phyloP scores from a whole-genome alignment of 2,113 vertebrate genomes.

The Pedetes capensis region DNA sequence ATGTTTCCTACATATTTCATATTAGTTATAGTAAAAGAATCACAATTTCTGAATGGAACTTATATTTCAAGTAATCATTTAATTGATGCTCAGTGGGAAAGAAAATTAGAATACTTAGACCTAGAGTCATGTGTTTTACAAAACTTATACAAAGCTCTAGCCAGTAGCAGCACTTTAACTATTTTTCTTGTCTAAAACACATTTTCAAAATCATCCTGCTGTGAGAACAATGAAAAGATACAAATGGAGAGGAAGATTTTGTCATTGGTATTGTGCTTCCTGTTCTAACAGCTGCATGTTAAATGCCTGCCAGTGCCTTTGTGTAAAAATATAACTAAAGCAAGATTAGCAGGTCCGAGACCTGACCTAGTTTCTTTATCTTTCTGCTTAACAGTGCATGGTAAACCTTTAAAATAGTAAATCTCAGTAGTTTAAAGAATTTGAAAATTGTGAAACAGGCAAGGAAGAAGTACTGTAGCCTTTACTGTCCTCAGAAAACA shows the following conservation, averaged over 20 bases:
- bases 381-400: background rate
- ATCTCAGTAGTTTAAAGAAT: background rate
- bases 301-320: conserved; percentile 24
- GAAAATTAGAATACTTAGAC: conserved; percentile 38
- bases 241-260: conserved; percentile 15
- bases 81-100: background rate
- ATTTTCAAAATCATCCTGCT: conserved; percentile 38
- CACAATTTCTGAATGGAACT: background rate
- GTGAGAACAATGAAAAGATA: conserved; percentile 35
- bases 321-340: conserved; percentile 28
- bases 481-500: background rate
- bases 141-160: background rate
- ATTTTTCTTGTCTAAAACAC: background rate
- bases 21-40: background rate
- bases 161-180: conserved; percentile 1
- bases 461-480: background rate
- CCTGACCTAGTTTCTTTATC: conserved; percentile 44
- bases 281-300: conserved; percentile 48
- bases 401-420: background rate
- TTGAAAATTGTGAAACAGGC: background rate
- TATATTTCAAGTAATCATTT: background rate
- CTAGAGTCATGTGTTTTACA: background rate
- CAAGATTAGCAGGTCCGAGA: conserved; percentile 43
- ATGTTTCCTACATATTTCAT: background rate
- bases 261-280: background rate